These are phyloP conservation scores for Heliconius cydno DNA, from an alignment of 2,888 invertebrate species.

Conservation along the genomic window DNA sequence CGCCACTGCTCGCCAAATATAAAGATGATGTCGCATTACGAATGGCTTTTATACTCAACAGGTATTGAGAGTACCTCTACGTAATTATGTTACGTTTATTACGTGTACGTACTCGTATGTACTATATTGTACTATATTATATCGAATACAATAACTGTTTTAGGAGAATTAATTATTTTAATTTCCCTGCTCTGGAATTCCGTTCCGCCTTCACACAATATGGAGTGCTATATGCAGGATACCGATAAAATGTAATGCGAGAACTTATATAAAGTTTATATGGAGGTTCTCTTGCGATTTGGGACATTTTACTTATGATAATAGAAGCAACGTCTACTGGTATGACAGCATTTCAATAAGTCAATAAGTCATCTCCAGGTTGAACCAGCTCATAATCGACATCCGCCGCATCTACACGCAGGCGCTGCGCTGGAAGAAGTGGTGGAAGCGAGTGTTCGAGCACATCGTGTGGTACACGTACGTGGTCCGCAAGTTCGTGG, in stretches of 20 bases:
- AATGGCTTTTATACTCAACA: conserved; percentile 50
- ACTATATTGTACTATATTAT: too few relatives aligned
- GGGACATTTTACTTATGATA: too few relatives aligned
- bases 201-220: too few relatives aligned
- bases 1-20: conserved; percentile 44
- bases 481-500: conserved; percentile 51
- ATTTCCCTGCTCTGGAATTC: too few relatives aligned
- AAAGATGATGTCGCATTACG: conserved; percentile 43
- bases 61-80: conserved; percentile 22
- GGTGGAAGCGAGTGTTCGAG: conserved; percentile 17
- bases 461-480: conserved; percentile 53
- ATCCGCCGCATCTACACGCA: conserved; percentile 48
- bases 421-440: not conserved
- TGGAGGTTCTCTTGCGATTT: not conserved
- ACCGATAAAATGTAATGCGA: too few relatives aligned
- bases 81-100: too few relatives aligned
- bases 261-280: too few relatives aligned
- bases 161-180: too few relatives aligned
- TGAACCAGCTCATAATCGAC: conserved; percentile 53
- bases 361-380: conserved; percentile 28
- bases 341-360: too few relatives aligned
- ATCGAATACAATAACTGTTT: too few relatives aligned
- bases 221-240: not conserved
- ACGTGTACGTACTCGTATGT: too few relatives aligned
- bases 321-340: too few relatives aligned